A percentile compares a stretch with the other conserved stretches of the same genome.
Conservation (phyloP, 2,797 vertebrate species). For the Tympanoctomys barrerae region DNA sequence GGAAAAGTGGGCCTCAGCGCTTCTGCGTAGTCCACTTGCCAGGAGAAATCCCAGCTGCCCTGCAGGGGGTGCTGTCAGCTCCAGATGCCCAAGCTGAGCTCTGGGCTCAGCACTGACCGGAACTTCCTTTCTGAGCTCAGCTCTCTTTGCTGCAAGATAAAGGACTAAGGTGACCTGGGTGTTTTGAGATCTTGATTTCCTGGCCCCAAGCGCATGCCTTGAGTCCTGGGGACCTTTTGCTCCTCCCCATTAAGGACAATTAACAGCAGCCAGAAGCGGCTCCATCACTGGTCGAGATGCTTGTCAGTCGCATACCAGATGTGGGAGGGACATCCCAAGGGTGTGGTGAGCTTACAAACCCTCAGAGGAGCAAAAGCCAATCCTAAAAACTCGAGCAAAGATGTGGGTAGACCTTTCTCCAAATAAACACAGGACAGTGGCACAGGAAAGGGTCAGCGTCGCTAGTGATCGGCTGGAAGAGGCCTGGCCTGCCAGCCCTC, state of each 20-base stretch:
- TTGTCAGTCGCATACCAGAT: neutral
- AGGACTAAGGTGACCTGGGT: neutral
- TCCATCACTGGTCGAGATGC: neutral
- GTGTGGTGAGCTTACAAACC: neutral
- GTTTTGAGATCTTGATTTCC: neutral
- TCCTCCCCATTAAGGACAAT: neutral
- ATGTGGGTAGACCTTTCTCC: neutral
- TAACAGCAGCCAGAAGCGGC: neutral
- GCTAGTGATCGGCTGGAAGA: neutral
- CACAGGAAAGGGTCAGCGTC: neutral
- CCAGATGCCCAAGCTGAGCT: accelerated
- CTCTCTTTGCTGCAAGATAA: neutral
- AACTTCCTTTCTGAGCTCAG: neutral
- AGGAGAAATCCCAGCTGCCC: neutral
- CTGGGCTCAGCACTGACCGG: accelerated
- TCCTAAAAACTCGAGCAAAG: neutral
- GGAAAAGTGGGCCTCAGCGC: neutral
- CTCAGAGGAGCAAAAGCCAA: neutral
- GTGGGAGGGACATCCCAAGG: neutral
- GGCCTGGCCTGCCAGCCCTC: neutral
- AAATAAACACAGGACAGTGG: neutral
- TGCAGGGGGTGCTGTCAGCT: neutral
- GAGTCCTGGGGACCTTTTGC: neutral
- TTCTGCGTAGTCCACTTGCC: neutral
- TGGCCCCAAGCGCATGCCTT: neutral